phyloP scores from a whole-genome alignment of 2,888 invertebrate genomes.

The Phyto melanocephala region DNA sequence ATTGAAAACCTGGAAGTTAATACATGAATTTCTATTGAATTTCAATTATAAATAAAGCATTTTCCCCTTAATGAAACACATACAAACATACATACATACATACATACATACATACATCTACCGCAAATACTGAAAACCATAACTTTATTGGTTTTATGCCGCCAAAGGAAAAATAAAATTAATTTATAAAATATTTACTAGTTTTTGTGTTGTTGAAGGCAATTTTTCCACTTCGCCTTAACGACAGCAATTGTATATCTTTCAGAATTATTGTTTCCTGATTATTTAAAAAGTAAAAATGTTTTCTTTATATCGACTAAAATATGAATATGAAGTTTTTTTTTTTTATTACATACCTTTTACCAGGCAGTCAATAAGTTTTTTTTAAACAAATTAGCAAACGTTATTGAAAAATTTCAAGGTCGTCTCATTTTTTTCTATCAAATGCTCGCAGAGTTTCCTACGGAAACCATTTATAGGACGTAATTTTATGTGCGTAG shows the following conservation, averaged over 20 bases:
- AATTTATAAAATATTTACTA: background rate
- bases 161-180: background rate
- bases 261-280: background rate
- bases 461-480: too few species aligned
- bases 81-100: too few species aligned
- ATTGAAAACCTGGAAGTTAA: background rate
- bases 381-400: too few species aligned
- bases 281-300: background rate
- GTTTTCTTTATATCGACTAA: too few species aligned
- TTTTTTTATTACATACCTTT: too few species aligned
- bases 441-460: too few species aligned
- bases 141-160: constrained; percentile 15
- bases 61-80: background rate
- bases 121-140: constrained; percentile 20
- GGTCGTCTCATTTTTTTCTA: too few species aligned
- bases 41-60: background rate
- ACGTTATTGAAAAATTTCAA: too few species aligned
- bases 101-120: too few species aligned
- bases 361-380: too few species aligned
- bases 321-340: too few species aligned
- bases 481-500: too few species aligned
- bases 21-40: background rate
- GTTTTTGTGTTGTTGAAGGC: background rate
- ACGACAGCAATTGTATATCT: background rate
- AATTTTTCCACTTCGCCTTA: background rate